Conservation (phyloP, 2,797 vertebrate species). For the Ctenopoma multispine region DNA sequence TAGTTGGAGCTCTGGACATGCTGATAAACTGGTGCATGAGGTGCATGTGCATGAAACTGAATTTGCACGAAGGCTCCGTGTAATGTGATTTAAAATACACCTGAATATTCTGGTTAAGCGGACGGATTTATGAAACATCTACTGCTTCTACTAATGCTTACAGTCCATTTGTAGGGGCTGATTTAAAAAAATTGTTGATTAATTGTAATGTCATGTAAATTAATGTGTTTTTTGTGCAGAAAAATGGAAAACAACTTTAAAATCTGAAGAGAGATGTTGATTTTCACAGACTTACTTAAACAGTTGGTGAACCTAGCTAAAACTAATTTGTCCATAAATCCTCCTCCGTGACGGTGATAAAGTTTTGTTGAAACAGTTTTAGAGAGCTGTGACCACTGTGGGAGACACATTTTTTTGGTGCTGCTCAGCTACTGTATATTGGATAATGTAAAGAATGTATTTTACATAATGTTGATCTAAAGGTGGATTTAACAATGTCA, state of each 20-base stretch:
- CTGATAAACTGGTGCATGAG: conserved; percentile 19
- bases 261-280: conserved; percentile 9
- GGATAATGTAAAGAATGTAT: too few relatives aligned
- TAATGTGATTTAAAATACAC: not conserved
- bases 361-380: not conserved
- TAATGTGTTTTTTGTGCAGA: not conserved
- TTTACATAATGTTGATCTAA: too few relatives aligned
- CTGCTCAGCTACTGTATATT: too few relatives aligned
- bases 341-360: not conserved
- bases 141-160: too few relatives aligned
- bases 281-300: not conserved
- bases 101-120: not conserved
- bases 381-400: not conserved
- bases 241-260: not conserved
- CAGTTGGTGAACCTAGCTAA: not conserved
- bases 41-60: conserved; percentile 20
- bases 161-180: too few relatives aligned
- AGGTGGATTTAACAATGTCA: not conserved
- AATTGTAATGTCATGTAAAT: not conserved
- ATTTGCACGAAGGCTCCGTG: conserved; percentile 3
- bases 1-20: conserved; percentile 13
- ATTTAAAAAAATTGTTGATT: too few relatives aligned
- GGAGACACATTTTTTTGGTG: not conserved
- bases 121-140: not conserved
- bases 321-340: not conserved